Percentiles rank a stretch among this genome's conserved stretches.
Conservation (phyloP, 2,797 vertebrate genomes). For the Sardinella longiceps region DNA sequence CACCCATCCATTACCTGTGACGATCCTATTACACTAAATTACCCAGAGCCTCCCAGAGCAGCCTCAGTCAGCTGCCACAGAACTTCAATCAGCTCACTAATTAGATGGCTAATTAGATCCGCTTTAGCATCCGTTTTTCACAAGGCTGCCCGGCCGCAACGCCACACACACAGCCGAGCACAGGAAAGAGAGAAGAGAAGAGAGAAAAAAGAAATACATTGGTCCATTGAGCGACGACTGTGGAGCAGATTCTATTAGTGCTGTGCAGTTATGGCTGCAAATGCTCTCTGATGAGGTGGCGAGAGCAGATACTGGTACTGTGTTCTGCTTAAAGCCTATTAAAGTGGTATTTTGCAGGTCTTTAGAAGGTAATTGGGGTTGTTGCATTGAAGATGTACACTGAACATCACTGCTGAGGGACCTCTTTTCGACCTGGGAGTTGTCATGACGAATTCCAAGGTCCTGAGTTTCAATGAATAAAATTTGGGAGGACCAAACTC, state of each 20-base stretch:
- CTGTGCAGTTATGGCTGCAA: neutral
- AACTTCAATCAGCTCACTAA: neutral
- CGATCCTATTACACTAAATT: neutral
- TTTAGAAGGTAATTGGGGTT: too few species aligned
- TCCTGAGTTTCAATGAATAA: too few species aligned
- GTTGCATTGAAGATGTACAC: too few species aligned
- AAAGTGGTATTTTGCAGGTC: neutral
- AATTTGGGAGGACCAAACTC: too few species aligned
- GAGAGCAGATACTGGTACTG: neutral
- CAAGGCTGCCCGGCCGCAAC: neutral
- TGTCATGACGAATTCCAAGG: too few species aligned
- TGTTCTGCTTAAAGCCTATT: neutral
- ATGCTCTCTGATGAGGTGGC: neutral
- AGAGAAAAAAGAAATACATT: neutral
- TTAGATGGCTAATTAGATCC: constrained; percentile 7
- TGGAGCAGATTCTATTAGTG: neutral
- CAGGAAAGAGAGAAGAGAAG: neutral
- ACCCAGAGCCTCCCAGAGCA: neutral
- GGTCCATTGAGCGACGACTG: neutral
- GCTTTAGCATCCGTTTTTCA: neutral
- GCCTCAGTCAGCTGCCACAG: neutral
- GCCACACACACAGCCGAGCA: neutral
- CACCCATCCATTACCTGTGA: neutral
- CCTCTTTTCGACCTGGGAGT: too few species aligned
- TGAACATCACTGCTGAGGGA: too few species aligned